A percentile compares a stretch with the other conserved stretches of the same genome.
Evolutionary conservation across 1,140 invertebrate genomes (phyloP).

Genomic region (Anastatus disparis): DNA sequence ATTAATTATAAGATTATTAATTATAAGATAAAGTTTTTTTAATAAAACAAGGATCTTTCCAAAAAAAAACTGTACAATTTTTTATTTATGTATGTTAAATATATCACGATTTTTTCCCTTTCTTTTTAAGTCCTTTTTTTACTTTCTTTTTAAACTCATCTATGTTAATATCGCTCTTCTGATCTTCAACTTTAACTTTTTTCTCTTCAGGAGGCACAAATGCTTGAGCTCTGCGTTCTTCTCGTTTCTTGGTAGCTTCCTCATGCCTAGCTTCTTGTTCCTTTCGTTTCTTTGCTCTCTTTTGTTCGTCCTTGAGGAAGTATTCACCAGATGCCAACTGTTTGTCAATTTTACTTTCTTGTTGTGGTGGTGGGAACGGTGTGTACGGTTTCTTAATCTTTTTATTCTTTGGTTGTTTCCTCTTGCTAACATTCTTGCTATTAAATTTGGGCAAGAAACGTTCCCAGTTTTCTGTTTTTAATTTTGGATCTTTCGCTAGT

Average conservation of each 20-base stretch:
- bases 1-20: conserved; percentile 50
- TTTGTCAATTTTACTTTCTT: conserved; percentile 94
- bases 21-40: too few species aligned
- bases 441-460: conserved; percentile 97
- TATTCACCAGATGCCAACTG: conserved; percentile 96
- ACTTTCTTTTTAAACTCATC: conserved; percentile 79
- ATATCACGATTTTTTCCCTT: conserved; percentile 21
- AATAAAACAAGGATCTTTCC: conserved; percentile 54
- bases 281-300: conserved; percentile 76
- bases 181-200: conserved; percentile 34
- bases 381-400: conserved; percentile 93
- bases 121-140: conserved; percentile 70
- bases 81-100: conserved; percentile 18
- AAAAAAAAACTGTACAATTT: conserved; percentile 37
- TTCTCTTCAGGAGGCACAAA: conserved; percentile 87
- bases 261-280: conserved; percentile 81
- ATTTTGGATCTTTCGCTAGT: conserved; percentile 88
- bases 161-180: conserved; percentile 69
- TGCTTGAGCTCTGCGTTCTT: conserved; percentile 81
- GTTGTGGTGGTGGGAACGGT: conserved; percentile 95
- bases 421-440: conserved; percentile 88
- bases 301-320: conserved; percentile 90
- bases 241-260: conserved; percentile 75
- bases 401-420: conserved; percentile 87
- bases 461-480: conserved; percentile 97